These are phyloP conservation scores for Tragelaphus buxtoni DNA, from an alignment of 2,113 vertebrate species.

Conservation along the genomic window DNA sequence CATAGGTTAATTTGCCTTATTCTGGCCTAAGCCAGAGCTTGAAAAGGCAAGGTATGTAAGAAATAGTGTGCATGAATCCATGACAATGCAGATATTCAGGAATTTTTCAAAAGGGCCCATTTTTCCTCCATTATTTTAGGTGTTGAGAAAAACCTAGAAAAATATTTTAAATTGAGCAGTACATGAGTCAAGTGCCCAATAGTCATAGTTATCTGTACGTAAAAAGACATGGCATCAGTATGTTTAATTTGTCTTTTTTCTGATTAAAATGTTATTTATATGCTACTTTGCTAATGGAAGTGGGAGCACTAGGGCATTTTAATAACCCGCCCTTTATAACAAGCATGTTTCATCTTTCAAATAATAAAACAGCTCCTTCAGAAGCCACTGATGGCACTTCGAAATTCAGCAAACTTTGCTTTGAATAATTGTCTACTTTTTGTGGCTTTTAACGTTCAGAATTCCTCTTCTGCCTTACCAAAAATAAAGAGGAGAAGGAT, in stretches of 20 bases:
- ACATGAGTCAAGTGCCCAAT: not conserved
- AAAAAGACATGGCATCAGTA: not conserved
- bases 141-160: not conserved
- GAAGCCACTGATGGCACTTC: not conserved
- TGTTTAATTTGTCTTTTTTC: not conserved
- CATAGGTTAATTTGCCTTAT: slow-evolving; percentile 11
- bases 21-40: not conserved
- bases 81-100: not conserved
- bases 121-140: not conserved
- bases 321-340: not conserved
- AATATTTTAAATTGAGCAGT: not conserved
- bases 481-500: not conserved
- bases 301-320: not conserved
- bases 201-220: not conserved
- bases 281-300: not conserved
- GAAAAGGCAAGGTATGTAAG: not conserved
- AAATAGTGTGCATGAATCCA: not conserved
- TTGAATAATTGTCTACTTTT: not conserved
- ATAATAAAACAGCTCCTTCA: not conserved
- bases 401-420: not conserved
- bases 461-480: not conserved
- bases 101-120: not conserved
- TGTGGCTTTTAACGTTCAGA: not conserved
- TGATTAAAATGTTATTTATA: not conserved
- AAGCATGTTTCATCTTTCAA: not conserved